phyloP scores from a whole-genome alignment of 2,113 vertebrate genomes.

The Psephotus haematonotus region DNA sequence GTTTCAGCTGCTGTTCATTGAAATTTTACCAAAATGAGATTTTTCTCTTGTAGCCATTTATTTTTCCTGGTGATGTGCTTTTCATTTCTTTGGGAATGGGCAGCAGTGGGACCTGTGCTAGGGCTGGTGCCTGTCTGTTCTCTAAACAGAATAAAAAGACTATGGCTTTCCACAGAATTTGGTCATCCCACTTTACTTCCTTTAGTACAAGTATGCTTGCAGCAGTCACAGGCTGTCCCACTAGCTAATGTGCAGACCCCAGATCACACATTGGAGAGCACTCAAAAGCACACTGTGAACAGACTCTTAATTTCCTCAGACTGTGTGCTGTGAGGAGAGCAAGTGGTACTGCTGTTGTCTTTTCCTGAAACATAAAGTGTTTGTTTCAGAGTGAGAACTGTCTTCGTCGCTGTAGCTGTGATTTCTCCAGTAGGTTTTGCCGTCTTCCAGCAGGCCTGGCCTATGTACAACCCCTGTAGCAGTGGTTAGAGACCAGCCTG shows the following conservation, averaged over 20 bases:
- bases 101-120: background rate
- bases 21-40: background rate
- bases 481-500: background rate
- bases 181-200: background rate
- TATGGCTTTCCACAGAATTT: background rate
- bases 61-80: background rate
- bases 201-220: background rate
- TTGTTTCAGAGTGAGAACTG: background rate
- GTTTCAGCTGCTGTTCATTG: background rate
- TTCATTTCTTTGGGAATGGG: background rate
- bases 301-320: background rate
- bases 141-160: background rate
- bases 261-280: accelerated
- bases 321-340: background rate
- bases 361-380: background rate
- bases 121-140: background rate
- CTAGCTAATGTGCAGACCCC: accelerated
- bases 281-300: background rate
- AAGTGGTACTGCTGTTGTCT: background rate
- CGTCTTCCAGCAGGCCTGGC: constrained; percentile 27
- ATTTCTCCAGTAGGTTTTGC: constrained; percentile 34
- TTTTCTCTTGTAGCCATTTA: background rate
- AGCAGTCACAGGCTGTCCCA: background rate
- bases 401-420: background rate
- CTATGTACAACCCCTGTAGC: constrained; percentile 20